Evolutionary conservation across 1,140 invertebrate genomes (phyloP).

Genomic region (Oscheius sp.): DNA sequence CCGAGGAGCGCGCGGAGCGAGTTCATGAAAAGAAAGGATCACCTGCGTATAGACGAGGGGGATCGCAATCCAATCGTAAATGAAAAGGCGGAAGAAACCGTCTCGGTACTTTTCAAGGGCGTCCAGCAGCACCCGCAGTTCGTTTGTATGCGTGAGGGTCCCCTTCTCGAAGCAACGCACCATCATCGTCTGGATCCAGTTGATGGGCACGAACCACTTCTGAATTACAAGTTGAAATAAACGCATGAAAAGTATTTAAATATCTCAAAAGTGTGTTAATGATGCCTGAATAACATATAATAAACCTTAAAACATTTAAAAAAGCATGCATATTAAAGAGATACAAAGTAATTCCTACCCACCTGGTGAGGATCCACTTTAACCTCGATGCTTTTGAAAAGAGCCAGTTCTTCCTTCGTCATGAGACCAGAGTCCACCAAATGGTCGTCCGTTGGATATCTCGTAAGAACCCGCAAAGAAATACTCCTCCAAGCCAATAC

Average conservation of each 20-base stretch:
- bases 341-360: background rate
- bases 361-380: conserved; percentile 44
- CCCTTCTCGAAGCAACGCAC: conserved; percentile 46
- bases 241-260: too few relatives aligned
- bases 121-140: conserved; percentile 44
- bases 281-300: background rate
- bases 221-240: conserved; percentile 25
- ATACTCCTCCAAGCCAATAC: conserved; percentile 46
- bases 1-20: conserved; percentile 36
- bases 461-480: conserved; percentile 37
- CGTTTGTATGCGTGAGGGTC: conserved; percentile 41
- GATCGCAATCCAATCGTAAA: conserved; percentile 66
- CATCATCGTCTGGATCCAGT: conserved; percentile 49
- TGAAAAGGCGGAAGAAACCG: conserved; percentile 62
- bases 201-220: conserved; percentile 47
- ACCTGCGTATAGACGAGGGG: conserved; percentile 67
- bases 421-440: conserved; percentile 42
- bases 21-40: conserved; percentile 31
- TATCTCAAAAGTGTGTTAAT: background rate
- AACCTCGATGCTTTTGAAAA: conserved; percentile 40
- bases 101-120: conserved; percentile 44
- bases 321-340: background rate
- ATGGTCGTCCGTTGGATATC: conserved; percentile 47
- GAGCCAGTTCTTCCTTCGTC: conserved; percentile 43
- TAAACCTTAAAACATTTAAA: background rate